phyloP scores from a whole-genome alignment of 2,888 invertebrate genomes.

The Lasius platythorax region DNA sequence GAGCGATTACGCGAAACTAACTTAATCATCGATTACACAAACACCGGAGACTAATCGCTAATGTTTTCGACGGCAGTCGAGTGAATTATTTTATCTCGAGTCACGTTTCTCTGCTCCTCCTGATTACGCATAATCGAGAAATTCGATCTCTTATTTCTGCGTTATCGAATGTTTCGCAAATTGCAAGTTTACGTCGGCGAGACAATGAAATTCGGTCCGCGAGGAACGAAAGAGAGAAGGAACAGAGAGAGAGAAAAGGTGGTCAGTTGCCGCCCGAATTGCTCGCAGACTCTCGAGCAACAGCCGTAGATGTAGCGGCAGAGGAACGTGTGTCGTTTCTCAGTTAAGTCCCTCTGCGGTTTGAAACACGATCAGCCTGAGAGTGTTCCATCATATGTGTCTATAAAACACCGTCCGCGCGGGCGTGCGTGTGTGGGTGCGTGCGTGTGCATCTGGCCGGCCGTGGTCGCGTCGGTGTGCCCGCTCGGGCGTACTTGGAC shows the following conservation, averaged over 20 bases:
- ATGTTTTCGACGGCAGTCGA: conserved; percentile 7
- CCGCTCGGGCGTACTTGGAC: conserved; percentile 80
- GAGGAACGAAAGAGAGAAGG: conserved; percentile 37
- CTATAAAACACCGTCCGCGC: conserved; percentile 81
- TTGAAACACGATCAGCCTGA: conserved; percentile 86
- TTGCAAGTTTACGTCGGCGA: conserved; percentile 45
- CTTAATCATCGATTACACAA: conserved; percentile 4
- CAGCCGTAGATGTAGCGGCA: conserved; percentile 64
- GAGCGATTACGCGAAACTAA: conserved; percentile 26
- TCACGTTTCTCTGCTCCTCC: neutral
- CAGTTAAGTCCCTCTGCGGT: conserved; percentile 84
- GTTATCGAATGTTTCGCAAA: neutral
- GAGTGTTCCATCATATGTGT: conserved; percentile 85
- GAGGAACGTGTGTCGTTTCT: conserved; percentile 77
- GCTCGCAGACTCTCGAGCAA: conserved; percentile 56
- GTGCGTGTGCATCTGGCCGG: conserved; percentile 58
- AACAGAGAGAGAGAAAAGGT: conserved; percentile 22
- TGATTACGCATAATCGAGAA: neutral
- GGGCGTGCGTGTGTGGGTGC: conserved; percentile 60
- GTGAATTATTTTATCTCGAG: neutral
- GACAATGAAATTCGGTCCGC: conserved; percentile 69
- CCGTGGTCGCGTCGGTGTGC: conserved; percentile 65
- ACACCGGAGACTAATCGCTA: neutral
- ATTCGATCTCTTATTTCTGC: neutral
- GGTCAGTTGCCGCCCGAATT: conserved; percentile 17